phyloP scores from a whole-genome alignment of 2,888 invertebrate genomes.

The Epistrophe eligans region DNA sequence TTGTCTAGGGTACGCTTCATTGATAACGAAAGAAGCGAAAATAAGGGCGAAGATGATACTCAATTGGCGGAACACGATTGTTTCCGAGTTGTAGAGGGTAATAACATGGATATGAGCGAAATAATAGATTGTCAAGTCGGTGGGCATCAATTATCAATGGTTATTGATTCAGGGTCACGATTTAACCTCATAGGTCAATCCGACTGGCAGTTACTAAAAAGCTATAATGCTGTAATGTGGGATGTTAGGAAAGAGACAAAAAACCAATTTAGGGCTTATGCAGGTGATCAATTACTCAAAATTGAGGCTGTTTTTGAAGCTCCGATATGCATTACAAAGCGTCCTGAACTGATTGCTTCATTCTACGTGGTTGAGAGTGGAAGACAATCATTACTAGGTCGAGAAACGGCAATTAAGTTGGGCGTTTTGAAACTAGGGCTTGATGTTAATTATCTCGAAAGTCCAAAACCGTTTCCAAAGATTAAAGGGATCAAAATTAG shows the following conservation, averaged over 20 bases:
- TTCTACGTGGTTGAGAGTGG: constrained; percentile 48
- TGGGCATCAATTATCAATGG: constrained; percentile 29
- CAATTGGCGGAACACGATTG: no score
- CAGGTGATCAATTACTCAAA: constrained; percentile 26
- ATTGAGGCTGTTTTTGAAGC: constrained; percentile 37
- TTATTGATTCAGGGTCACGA: constrained; percentile 33
- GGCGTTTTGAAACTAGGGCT: constrained; percentile 44
- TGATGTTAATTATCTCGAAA: constrained; percentile 37
- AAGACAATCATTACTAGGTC: constrained; percentile 30
- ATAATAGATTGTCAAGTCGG: constrained; percentile 36
- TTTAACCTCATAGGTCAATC: constrained; percentile 41
- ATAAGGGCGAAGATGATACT: no score
- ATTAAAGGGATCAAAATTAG: constrained; percentile 77
- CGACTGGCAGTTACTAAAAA: constrained; percentile 29
- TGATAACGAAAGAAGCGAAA: no score
- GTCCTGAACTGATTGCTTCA: constrained; percentile 36
- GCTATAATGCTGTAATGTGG: neutral
- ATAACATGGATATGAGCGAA: constrained; percentile 42
- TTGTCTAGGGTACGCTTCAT: no score
- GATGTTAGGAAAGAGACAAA: constrained; percentile 5
- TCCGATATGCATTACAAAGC: neutral
- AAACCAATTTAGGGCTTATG: constrained; percentile 1
- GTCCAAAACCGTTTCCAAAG: constrained; percentile 65
- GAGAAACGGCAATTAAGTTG: constrained; percentile 30
- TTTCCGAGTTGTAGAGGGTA: constrained; percentile 44